Evolutionary conservation across 2,888 invertebrate species (phyloP).

Genomic region (Dione vanillae): DNA sequence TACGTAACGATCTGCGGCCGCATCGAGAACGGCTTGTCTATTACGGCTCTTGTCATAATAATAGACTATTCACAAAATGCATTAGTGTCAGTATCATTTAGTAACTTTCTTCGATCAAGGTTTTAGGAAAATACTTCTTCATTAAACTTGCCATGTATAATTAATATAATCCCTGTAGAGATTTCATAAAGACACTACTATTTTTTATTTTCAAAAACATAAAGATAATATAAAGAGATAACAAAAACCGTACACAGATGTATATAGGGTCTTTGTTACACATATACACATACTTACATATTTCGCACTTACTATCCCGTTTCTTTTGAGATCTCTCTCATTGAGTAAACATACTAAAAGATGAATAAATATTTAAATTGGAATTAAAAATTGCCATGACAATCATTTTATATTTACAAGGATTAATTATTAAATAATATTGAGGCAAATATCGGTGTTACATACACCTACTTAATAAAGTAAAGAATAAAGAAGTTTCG

Average conservation of each 20-base stretch:
- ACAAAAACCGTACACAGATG: too few relatives aligned
- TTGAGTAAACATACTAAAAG: too few relatives aligned
- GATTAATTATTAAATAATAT: conserved; percentile 2
- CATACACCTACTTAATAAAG: background rate
- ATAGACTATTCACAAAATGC: conserved; percentile 61
- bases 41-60: conserved; percentile 61
- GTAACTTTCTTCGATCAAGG: background rate
- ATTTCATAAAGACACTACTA: too few relatives aligned
- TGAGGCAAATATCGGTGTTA: background rate
- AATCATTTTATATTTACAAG: background rate
- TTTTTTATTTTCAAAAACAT: too few relatives aligned
- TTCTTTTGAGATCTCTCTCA: too few relatives aligned
- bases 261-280: too few relatives aligned
- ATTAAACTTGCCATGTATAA: too few relatives aligned
- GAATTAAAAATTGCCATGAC: background rate
- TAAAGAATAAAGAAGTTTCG: too few relatives aligned
- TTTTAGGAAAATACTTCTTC: background rate
- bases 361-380: background rate
- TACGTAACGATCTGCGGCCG: conserved; percentile 67
- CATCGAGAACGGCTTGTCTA: conserved; percentile 55
- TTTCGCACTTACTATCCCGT: too few relatives aligned
- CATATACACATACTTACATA: too few relatives aligned
- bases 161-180: too few relatives aligned
- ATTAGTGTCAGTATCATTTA: conserved; percentile 54
- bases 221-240: too few relatives aligned